A percentile compares a stretch with the other conserved stretches of the same genome.
Conservation (phyloP, 37 sponge, comb jelly and placozoan species). For the Oopsacas minuta region DNA sequence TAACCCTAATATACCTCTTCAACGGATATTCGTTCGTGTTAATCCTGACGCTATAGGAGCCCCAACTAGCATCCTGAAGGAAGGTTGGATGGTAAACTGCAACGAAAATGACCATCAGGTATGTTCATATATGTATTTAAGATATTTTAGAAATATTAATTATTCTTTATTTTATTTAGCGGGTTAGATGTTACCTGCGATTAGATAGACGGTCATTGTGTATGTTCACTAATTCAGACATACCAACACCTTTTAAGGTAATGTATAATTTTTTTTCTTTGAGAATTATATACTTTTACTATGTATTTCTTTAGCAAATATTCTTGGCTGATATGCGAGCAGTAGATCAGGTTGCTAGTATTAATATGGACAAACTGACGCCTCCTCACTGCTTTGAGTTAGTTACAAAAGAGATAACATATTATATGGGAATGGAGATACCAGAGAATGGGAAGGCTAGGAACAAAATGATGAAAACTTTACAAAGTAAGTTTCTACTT, state of each 20-base stretch:
- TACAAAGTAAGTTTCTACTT: not conserved
- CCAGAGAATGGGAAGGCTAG: conserved; percentile 23
- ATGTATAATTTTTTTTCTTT: not conserved
- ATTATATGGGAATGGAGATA: conserved; percentile 64
- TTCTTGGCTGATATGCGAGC: conserved; percentile 58
- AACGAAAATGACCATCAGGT: conserved; percentile 60
- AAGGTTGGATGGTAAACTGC: conserved; percentile 83
- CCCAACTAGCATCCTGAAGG: conserved; percentile 40
- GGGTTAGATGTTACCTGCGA: not conserved
- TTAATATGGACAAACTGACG: conserved; percentile 38
- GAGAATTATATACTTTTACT: not conserved
- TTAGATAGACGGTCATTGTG: not conserved
- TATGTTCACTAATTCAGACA: not conserved
- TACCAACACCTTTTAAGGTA: not conserved
- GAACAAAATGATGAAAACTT: conserved; percentile 9
- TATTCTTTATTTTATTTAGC: not conserved
- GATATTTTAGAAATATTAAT: not conserved
- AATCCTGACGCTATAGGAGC: conserved; percentile 47
- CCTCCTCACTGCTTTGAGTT: conserved; percentile 77
- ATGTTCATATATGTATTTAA: not conserved
- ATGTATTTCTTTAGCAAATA: conserved; percentile 31
- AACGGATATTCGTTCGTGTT: conserved; percentile 38
- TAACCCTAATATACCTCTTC: conserved; percentile 23
- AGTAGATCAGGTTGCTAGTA: conserved; percentile 33
- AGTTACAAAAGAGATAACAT: conserved; percentile 50